Evolutionary conservation across 2,113 vertebrate species (phyloP).

Genomic region (Cebidichthys violaceus): DNA sequence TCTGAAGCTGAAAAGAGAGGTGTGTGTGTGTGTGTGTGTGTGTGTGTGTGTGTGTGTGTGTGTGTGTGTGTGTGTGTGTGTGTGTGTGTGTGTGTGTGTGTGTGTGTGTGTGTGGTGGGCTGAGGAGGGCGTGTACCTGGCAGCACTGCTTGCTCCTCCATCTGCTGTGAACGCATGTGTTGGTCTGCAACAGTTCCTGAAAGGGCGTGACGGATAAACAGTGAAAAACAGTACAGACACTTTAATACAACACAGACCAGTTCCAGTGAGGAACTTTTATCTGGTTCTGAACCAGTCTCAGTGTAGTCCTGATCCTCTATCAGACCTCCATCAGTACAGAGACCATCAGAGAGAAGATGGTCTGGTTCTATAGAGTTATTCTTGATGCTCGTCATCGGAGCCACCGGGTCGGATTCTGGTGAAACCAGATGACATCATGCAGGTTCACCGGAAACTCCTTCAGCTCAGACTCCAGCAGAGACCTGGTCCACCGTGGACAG

Average conservation of each 20-base stretch:
- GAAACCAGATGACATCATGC: no score
- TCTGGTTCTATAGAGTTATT: no score
- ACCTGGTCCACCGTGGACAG: no score
- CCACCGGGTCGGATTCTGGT: no score
- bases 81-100: background rate
- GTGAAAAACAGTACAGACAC: constrained; percentile 48
- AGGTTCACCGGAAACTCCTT: no score
- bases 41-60: constrained; percentile 22
- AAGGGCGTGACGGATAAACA: constrained; percentile 69
- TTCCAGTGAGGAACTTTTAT: background rate
- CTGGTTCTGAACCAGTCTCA: background rate
- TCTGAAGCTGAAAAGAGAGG: background rate
- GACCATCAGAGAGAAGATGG: background rate
- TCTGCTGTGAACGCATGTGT: constrained; percentile 90
- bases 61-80: constrained; percentile 28
- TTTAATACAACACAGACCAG: background rate
- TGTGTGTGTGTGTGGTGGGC: background rate
- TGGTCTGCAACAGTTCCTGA: constrained; percentile 93
- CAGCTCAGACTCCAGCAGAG: no score
- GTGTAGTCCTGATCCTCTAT: background rate
- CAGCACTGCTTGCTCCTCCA: constrained; percentile 94
- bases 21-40: constrained; percentile 37
- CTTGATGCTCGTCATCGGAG: no score
- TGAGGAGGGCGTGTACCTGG: constrained; percentile 89
- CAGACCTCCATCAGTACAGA: background rate